Base-by-base conservation (phyloP, 2,113 vertebrate species). In the Phodopus roborovskii region DNA sequence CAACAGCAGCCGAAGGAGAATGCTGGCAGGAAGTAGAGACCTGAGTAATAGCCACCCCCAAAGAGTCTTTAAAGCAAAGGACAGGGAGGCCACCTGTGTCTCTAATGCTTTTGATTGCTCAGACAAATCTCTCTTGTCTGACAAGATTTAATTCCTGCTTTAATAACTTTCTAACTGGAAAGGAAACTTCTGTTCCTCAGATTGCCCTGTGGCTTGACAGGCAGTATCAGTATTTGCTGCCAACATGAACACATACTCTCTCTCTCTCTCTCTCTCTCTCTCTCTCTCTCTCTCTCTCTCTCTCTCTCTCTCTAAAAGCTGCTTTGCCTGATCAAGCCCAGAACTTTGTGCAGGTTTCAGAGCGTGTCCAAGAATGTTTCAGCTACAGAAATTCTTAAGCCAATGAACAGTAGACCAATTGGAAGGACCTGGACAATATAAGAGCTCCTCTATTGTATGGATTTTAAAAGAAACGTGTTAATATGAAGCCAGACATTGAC, bases 191-290 rank as follows among this genome's bases (percentile, higher is more conserved):
- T 7, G 28, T 96, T 64, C 96, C 92, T 96, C 20, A 0, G 66
- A 87, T 73, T 93, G 71, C 66, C 89, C n/a, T 60, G 88, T 64
- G 84, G 71, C 94, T 96, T 85, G 22, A 96, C 94, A 95, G 97
- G 97, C 96, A 94, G 95, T 95, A 97, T 93, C 42, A 94, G 30
- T 42, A 19, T 91, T 92, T 39, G 22, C 53, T 95, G 97, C 45
- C 85, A 88, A 84, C 42, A 92, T 92, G 94, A 88, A 28, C 86
- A 82, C 39, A 82, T 78, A 86, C 81, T 86, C 36, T 78, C 75
- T 95, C 96, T 96, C 95, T 86, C 36, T 78, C 75, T 95, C 96
- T 96, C 95, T 94, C 96, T 45, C 86, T 82, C 39, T 82, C 81
- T 86, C 81, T 86, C 36, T 78, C 75, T 95, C 96, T 96, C 95